Evolutionary conservation across 2,797 vertebrate genomes (phyloP).

Genomic region (Eulemur albifrons): DNA sequence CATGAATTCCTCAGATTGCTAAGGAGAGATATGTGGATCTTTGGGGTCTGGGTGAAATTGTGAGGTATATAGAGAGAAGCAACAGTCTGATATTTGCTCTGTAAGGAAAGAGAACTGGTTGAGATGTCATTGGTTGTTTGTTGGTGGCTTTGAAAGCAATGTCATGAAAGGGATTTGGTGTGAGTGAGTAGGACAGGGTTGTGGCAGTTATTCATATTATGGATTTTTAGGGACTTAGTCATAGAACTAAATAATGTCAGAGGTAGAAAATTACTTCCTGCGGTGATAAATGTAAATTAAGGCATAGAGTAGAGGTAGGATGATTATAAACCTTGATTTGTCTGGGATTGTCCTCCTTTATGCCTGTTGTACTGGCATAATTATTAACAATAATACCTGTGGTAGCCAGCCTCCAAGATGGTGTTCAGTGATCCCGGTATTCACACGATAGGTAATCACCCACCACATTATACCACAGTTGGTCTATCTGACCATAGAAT

Average conservation of each 20-base stretch:
- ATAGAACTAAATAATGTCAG: not conserved
- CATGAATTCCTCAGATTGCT: not conserved
- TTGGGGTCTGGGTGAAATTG: not conserved
- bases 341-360: not conserved
- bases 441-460: not conserved
- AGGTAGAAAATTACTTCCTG: not conserved
- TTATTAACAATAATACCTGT: not conserved
- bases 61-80: not conserved
- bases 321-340: not conserved
- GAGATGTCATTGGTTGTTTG: not conserved
- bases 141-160: not conserved
- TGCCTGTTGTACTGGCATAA: not conserved
- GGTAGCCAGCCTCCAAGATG: not conserved
- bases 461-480: not conserved
- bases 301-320: not conserved
- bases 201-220: not conserved
- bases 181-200: not conserved
- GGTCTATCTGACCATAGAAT: not conserved
- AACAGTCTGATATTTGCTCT: not conserved
- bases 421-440: not conserved
- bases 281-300: conserved; percentile 10
- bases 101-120: not conserved
- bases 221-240: not conserved
- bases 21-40: not conserved
- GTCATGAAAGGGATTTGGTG: not conserved